Evolutionary conservation across 2,113 vertebrate genomes (phyloP), one percentile per base, ranked within the genome.

Genomic region (Motacilla tschutschensis): DNA sequence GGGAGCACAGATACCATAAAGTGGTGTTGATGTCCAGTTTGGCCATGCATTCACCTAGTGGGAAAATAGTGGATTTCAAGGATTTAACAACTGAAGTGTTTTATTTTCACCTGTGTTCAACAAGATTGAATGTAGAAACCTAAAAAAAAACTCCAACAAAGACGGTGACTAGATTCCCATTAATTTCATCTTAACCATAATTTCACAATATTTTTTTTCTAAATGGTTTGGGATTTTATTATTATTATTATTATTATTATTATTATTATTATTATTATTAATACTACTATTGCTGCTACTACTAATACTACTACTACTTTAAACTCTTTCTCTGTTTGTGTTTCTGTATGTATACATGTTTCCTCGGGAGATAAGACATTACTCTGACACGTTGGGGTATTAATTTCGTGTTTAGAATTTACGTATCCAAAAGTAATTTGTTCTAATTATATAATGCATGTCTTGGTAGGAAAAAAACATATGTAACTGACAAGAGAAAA

Each of bases 381-480:
- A 51, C 43, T 8, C 8, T 82, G 35, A 60, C 35, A 48, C 53
- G 59, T 3, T 77, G 47, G 3, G 5, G 40, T 38, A 35, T 85
- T 86, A 24, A 48, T 77, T 63, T 93, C 10, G 4, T 62, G 25
- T 73, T 87, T 87, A 51, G 82, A 85, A 59, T 33, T 76, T 74
- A 38, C 9, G 3, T 41, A 41, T 40, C 69, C 41, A 60, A 70
- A 67, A 8, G 29, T 38, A 8, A 88, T 47, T 58, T 38, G 12
- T 92, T 91, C 20, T 59, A 74, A 77, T 67, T 65, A 65, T 51
- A 65, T 91, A 90, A 64, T 81, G 87, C 25, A 72, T 78, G 57
- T 71, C 57, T 62, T 71, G 54, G 33, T 38, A 84, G 25, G 38
- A 57, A 60, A 66, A 78, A 75, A 33, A 1, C 3, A 5, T 9